Evolutionary conservation across 2,888 invertebrate species (phyloP).

Genomic region (Orthosia gothica): DNA sequence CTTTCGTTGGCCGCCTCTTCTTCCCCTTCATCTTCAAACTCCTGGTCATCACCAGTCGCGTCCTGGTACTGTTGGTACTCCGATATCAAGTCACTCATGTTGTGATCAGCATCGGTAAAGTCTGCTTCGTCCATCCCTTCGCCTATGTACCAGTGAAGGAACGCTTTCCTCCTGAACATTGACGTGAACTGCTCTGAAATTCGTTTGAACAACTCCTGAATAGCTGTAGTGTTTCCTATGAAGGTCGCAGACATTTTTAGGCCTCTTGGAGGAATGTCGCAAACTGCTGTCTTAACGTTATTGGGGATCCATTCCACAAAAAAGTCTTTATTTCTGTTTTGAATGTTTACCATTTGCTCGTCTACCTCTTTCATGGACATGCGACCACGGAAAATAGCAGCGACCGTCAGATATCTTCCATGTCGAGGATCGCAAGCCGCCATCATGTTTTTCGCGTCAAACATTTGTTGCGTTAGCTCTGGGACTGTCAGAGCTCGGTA

Average conservation of each 20-base stretch:
- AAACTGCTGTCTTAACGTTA: constrained; percentile 95
- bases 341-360: constrained; percentile 95
- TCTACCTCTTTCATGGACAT: constrained; percentile 98
- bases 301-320: constrained; percentile 96
- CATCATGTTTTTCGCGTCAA: constrained; percentile 99
- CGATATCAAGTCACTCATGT: constrained; percentile 97
- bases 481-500: constrained; percentile 97
- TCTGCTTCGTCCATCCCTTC: constrained; percentile 99
- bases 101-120: constrained; percentile 98
- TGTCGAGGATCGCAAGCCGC: constrained; percentile 98
- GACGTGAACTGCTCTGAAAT: constrained; percentile 96
- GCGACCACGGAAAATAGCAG: constrained; percentile 96
- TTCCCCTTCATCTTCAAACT: constrained; percentile 92
- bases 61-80: constrained; percentile 98
- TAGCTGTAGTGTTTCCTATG: constrained; percentile 96
- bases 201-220: constrained; percentile 96
- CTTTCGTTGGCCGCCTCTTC: constrained; percentile 80
- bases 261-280: constrained; percentile 94
- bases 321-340: constrained; percentile 94
- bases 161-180: constrained; percentile 98
- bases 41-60: constrained; percentile 95
- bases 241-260: constrained; percentile 97
- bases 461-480: constrained; percentile 97
- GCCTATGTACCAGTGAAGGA: constrained; percentile 99
- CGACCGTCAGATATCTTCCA: constrained; percentile 97